Base-by-base conservation (phyloP, 2,113 vertebrate genomes). In the Perognathus longimembris region DNA sequence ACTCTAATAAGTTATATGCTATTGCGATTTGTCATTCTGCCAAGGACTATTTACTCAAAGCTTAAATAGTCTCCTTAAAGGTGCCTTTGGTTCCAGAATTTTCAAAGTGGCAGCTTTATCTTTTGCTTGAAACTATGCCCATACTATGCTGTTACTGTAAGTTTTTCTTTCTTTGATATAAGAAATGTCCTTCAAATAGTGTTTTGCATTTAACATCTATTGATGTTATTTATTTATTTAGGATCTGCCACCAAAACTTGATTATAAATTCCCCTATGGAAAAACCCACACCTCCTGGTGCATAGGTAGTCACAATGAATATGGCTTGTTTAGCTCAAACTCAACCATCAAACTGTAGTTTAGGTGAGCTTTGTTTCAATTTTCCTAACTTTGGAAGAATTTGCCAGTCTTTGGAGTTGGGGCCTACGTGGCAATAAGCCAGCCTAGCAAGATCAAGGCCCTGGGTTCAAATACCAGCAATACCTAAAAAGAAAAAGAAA, bases 1-100 rank as follows among this genome's bases (percentile, higher is more conserved):
- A 85, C n/a, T 61, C 59, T 90, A 93, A 76, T 87, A 94, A 91
- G 63, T 81, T 66, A 88, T 79, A 81, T 38, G 61, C 50, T 92
- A 40, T 45, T 83, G 30, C 50, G 67, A 92, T 93, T 80, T 95
- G 75, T 86, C 85, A 74, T 28, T 84, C 50, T 93, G 63, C 50
- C 78, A 94, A 87, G 69, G 83, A 92, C 92, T 94, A 57, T 92
- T 86, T 87, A 42, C 30, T 18, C 63, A 45, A 70, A 75, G 42
- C 63, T 76, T 89, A 71, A 50, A 85, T 95, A 14, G 32, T 88
- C 83, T 88, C 28, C 50, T 18, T 76, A 87, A 91, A 78, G 45
- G 26, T 88, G 45, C 1, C n/a, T 50, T 64, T 42, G 61, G 34
- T 80, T 89, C 4, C 42, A 82, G 50, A 59, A 50, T 87, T 88